These are phyloP conservation scores for Drosophila affinis DNA, from an alignment of 2,888 invertebrate species.

Conservation along the genomic window DNA sequence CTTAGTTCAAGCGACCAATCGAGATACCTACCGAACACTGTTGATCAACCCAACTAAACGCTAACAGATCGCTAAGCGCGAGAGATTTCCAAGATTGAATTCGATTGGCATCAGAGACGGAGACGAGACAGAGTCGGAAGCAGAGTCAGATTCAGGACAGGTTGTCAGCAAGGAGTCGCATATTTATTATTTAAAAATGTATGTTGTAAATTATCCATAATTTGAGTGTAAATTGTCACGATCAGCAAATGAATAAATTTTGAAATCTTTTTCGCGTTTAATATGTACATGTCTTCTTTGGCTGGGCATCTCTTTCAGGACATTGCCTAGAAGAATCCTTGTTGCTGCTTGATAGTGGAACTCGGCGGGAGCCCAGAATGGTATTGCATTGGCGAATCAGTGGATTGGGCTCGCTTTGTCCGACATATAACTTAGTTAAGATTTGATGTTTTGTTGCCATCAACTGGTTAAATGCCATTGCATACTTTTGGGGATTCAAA, in stretches of 20 bases:
- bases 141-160: not conserved
- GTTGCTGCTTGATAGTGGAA: no score
- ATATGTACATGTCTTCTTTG: not conserved
- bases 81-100: conserved; percentile 28
- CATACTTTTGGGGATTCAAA: no score
- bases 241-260: conserved; percentile 70
- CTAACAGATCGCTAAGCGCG: conserved; percentile 55
- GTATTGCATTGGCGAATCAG: no score
- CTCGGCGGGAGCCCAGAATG: no score
- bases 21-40: conserved; percentile 34
- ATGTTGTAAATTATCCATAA: conserved; percentile 66
- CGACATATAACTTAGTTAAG: no score
- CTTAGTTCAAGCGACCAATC: conserved; percentile 51
- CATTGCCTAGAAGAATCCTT: no score
- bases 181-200: conserved; percentile 57
- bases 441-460: no score
- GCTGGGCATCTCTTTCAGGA: not conserved
- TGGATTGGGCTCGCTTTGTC: no score
- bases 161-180: conserved; percentile 43
- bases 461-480: no score
- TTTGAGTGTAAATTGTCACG: conserved; percentile 64
- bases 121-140: not conserved
- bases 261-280: conserved; percentile 75
- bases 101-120: conserved; percentile 1
- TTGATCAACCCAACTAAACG: conserved; percentile 43